Evolutionary conservation across 2,888 invertebrate species (phyloP).

Genomic region (Anoncus sp.): DNA sequence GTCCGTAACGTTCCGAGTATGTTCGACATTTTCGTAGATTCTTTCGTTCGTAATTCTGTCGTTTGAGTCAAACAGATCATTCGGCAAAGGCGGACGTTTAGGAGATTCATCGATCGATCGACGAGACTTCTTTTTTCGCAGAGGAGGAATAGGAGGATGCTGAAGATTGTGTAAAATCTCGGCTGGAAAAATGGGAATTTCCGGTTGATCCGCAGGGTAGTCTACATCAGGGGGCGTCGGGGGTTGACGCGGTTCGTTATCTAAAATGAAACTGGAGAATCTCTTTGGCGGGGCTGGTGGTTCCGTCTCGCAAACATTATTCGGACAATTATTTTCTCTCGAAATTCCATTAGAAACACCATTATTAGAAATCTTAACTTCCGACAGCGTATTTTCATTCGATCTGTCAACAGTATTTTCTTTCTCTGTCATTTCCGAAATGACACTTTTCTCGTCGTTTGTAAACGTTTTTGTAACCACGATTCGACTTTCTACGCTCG

Average conservation of each 20-base stretch:
- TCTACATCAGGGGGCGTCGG: slow-evolving; percentile 70
- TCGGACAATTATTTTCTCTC: not conserved
- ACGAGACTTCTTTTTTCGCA: slow-evolving; percentile 55
- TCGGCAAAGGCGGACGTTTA: slow-evolving; percentile 68
- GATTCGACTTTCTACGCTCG: slow-evolving; percentile 25
- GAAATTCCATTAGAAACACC: slow-evolving; percentile 31
- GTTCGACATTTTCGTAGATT: slow-evolving; percentile 60
- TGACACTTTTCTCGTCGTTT: slow-evolving; percentile 34
- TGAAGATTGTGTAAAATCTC: slow-evolving; percentile 49
- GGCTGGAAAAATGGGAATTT: slow-evolving; percentile 66
- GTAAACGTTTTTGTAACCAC: slow-evolving; percentile 42
- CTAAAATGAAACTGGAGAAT: slow-evolving; percentile 68
- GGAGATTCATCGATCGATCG: slow-evolving; percentile 51
- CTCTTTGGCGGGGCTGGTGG: slow-evolving; percentile 65
- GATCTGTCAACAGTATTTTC: slow-evolving; percentile 25
- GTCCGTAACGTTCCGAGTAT: slow-evolving; percentile 4
- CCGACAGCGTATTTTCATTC: slow-evolving; percentile 4
- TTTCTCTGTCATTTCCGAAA: slow-evolving; percentile 45
- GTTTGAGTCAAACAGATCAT: slow-evolving; percentile 12
- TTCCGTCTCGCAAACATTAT: slow-evolving; percentile 3
- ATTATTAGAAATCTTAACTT: not conserved
- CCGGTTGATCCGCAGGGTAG: slow-evolving; percentile 66
- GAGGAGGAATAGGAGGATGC: slow-evolving; percentile 64
- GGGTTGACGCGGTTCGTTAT: slow-evolving; percentile 66
- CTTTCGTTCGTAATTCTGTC: slow-evolving; percentile 33